Evolutionary conservation across 2,113 vertebrate species (phyloP).

Genomic region (Dicentrarchus labrax): DNA sequence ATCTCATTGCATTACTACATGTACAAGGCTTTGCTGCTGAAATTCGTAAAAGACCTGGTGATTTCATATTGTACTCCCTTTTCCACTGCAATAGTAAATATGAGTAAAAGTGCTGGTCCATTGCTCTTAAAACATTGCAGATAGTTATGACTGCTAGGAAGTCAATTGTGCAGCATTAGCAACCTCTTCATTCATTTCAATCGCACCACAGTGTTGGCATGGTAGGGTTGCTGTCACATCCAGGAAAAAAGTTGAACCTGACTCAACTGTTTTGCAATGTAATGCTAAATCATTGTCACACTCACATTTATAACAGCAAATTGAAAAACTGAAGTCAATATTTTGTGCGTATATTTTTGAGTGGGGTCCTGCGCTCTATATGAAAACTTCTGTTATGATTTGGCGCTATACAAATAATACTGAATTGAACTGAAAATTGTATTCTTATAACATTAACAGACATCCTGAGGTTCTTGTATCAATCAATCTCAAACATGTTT

Average conservation of each 20-base stretch:
- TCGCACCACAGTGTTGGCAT: not conserved
- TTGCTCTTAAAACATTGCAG: not conserved
- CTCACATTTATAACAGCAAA: not conserved
- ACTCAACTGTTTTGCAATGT: not conserved
- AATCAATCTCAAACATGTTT: not conserved
- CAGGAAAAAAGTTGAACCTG: too few relatives aligned
- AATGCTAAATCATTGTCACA: not conserved
- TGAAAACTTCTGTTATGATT: too few relatives aligned
- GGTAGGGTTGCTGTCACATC: too few relatives aligned
- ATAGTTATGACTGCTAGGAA: not conserved
- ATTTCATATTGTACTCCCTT: not conserved
- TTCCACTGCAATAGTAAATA: not conserved
- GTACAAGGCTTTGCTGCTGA: not conserved
- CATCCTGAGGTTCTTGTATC: not conserved
- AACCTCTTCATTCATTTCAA: not conserved
- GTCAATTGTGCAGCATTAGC: not conserved
- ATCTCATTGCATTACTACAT: not conserved
- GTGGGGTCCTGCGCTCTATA: too few relatives aligned
- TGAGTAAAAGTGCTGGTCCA: not conserved
- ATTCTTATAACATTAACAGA: not conserved
- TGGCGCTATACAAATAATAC: too few relatives aligned
- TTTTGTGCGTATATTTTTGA: too few relatives aligned
- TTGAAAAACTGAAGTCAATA: not conserved
- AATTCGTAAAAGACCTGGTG: not conserved
- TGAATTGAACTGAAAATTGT: too few relatives aligned